Evolutionary conservation across 2,113 vertebrate species (phyloP), one percentile per base, ranked within the genome.

Genomic region (Camarhynchus parvulus): DNA sequence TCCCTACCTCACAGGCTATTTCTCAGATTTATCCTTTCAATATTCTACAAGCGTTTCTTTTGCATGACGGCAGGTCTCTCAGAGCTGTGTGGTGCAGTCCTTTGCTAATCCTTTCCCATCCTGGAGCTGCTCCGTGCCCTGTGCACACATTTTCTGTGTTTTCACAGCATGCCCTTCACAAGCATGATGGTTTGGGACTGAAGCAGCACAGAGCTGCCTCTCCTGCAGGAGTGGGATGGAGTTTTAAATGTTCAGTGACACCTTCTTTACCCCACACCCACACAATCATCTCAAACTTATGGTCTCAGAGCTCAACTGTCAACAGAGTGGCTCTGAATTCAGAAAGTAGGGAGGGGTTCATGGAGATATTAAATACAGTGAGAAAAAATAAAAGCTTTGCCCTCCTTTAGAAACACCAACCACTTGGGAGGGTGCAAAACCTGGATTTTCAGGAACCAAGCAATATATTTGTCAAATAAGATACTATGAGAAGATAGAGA

Each of bases 221-320:
- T 87, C 42, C 42, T 62, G 72, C 62, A 77, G 56, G 76, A 92
- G 88, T 94, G 87, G 91, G 93, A 83, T 74, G 87, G 42, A 95
- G 58, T 59, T 94, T 25, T n/a, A 44, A 83, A 77, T 67, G 75
- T 66, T 94, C 82, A 77, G 44, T 69, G 84, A 85, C 91, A 92
- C 19, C 58, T 27, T 76, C 21, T 89, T 74, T 90, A 83, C 33
- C 66, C 70, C 5, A 16, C 86, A 42, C 77, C 87, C 89, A 83
- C 87, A 85, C 13, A 77, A 83, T 75, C 66, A 94, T 91, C 58
- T 92, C 72, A 89, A 68, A 69, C 22, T 84, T 42, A 46, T 0
- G 0, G 42, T 44, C 67, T 91, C 63, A 35, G 46, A 24, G 53
- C 84, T 91, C 81, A 89, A 27, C 82, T 89, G 78, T 79, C 87